Evolutionary conservation across 2,797 vertebrate species (phyloP).

Genomic region (Cetoscarus ocellatus): DNA sequence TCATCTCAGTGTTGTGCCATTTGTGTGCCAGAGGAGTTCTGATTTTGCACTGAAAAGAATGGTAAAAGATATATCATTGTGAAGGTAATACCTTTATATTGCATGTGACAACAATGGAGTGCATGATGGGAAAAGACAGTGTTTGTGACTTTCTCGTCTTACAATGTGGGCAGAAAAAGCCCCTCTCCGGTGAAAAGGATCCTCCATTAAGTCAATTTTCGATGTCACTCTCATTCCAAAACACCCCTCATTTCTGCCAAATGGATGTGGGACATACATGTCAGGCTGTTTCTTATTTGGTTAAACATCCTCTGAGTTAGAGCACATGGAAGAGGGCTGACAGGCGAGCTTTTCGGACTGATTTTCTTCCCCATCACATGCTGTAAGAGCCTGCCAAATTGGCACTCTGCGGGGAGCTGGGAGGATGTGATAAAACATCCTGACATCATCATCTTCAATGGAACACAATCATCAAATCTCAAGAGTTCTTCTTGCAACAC

Average conservation of each 20-base stretch:
- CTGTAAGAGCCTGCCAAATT: slow-evolving; percentile 40
- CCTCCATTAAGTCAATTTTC: slow-evolving; percentile 2
- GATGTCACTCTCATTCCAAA: slow-evolving; percentile 4
- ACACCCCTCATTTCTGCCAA: slow-evolving; percentile 13
- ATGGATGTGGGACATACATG: slow-evolving; percentile 19
- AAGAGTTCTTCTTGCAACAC: slow-evolving; percentile 24
- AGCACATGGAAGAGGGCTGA: slow-evolving; percentile 19
- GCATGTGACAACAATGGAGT: not conserved
- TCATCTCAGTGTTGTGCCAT: not conserved
- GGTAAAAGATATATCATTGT: not conserved
- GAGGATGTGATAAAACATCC: slow-evolving; percentile 54
- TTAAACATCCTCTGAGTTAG: slow-evolving; percentile 13
- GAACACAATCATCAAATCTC: slow-evolving; percentile 38
- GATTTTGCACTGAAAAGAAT: not conserved
- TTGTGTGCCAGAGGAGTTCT: not conserved
- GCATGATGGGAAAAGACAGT: not conserved
- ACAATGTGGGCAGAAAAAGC: slow-evolving; percentile 4
- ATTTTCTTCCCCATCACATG: slow-evolving; percentile 47
- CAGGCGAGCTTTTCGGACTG: slow-evolving; percentile 17
- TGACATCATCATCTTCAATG: slow-evolving; percentile 57
- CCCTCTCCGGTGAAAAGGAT: slow-evolving; percentile 7
- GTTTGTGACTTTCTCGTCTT: not conserved
- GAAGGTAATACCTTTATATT: not conserved
- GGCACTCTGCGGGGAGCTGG: slow-evolving; percentile 32
- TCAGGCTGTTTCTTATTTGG: slow-evolving; percentile 43